phyloP scores from a whole-genome alignment of 2,113 vertebrate genomes.

The Pelecanoides urinatrix region DNA sequence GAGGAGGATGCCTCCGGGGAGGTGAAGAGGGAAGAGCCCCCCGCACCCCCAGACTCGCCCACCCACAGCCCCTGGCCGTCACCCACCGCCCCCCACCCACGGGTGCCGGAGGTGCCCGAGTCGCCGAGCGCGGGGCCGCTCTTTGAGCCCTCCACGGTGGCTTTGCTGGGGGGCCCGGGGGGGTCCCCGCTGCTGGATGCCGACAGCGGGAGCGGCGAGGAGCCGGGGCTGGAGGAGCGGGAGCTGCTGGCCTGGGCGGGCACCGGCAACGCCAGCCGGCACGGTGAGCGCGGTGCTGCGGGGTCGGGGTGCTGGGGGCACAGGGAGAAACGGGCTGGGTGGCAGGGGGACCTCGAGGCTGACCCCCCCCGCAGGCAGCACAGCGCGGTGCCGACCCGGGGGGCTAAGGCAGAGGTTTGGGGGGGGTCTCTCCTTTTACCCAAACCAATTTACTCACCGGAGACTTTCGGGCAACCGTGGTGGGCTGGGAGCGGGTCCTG shows the following conservation, averaged over 20 bases:
- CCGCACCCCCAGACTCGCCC: neutral
- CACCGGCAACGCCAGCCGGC: neutral
- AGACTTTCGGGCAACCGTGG: fast-evolving
- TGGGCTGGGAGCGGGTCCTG: neutral
- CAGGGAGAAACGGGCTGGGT: neutral
- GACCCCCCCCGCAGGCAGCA: too few species aligned
- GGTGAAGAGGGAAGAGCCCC: neutral
- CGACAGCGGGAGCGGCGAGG: constrained; percentile 34
- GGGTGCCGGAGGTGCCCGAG: neutral
- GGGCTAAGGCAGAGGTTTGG: fast-evolving
- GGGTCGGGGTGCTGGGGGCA: neutral
- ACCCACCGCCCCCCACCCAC: neutral
- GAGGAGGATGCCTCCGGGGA: neutral
- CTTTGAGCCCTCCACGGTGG: neutral
- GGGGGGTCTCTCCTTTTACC: neutral
- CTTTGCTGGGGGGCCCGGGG: neutral
- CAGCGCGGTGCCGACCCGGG: fast-evolving
- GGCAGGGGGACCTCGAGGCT: neutral
- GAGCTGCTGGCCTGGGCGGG: neutral
- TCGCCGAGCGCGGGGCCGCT: neutral
- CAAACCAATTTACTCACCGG: fast-evolving
- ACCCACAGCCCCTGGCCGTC: neutral
- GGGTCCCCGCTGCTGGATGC: neutral
- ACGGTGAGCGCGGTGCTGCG: neutral
- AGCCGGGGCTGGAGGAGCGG: neutral